Base-by-base conservation (phyloP, 2,888 invertebrate genomes). In the Mythimna loreyi region DNA sequence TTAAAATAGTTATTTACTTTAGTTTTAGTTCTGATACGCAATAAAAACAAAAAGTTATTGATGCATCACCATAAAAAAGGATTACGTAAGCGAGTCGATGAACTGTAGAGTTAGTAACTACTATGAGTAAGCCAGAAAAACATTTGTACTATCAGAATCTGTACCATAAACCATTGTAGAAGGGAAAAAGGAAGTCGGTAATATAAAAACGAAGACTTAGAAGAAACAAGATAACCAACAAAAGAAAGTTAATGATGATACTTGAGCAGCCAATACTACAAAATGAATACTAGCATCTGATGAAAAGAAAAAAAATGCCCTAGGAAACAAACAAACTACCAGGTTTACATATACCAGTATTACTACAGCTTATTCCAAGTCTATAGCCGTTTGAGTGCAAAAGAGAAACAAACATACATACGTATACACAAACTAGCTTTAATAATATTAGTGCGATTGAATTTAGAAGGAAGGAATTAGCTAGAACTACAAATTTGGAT, bases 71-170 rank as follows among this genome's bases (percentile, higher is more conserved):
- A 64, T 33, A 75, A 78, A 73, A 68, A 69, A 23, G 49, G 9
- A 49, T 79, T 57, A 75, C 72, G 75, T 75, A 67, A 75, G 47
- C 55, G 36, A 71, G 81, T 72, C 81, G 76, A 47, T 74, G 79
- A 83, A 73, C 81, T 72, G 60, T 61, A 55, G 30, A 40, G 9
- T n/a, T n/a, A n/a, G n/a, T n/a, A n/a, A n/a, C 57, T 65, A 53
- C 57, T 61, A 67, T 45, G 61, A 75, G 36, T 62, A 70, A 76
- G 16, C 25, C 33, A 40, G n/a, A 58, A 69, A 65, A 23, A 21
- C 8, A 21, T 53, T 53, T 6, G 4, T 45, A 36, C 25, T 21
- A 19, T 21, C 5, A 21, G 8, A 21, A 21, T 33, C 7, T 36
- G 4, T 21, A 30, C 7, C 4, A n/a, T n/a, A n/a, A n/a, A n/a